phyloP scores from a whole-genome alignment of 2,113 vertebrate genomes.

The Hippocampus abdominalis region DNA sequence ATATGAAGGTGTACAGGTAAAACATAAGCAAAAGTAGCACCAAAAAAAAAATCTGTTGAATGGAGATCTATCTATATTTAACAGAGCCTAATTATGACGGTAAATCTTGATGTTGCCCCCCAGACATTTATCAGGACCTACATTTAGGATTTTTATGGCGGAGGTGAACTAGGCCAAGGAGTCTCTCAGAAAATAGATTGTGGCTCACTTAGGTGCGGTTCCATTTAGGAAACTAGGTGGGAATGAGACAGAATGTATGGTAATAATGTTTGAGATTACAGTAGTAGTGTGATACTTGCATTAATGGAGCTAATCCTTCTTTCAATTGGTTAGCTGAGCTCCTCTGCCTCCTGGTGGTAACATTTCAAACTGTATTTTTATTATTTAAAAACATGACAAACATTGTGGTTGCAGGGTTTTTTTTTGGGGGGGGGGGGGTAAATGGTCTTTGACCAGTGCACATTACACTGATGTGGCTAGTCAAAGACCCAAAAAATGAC shows the following conservation, averaged over 20 bases:
- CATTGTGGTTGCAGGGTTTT: too few relatives aligned
- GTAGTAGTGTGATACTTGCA: neutral
- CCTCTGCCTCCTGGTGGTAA: slow-evolving; percentile 41
- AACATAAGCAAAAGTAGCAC: neutral
- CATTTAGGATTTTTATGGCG: slow-evolving; percentile 64
- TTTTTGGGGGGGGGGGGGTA: too few relatives aligned
- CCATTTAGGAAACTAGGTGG: slow-evolving; percentile 48
- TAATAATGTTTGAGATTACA: neutral
- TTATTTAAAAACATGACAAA: too few relatives aligned
- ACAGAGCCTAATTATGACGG: slow-evolving; percentile 56
- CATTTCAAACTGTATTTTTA: slow-evolving; percentile 1
- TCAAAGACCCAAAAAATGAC: neutral
- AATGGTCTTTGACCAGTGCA: too few relatives aligned
- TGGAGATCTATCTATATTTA: slow-evolving; percentile 51
- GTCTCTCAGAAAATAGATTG: slow-evolving; percentile 71
- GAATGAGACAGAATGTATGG: slow-evolving; percentile 42
- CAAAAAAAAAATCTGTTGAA: neutral
- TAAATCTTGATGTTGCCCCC: slow-evolving; percentile 65
- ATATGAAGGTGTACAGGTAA: neutral
- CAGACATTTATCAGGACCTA: slow-evolving; percentile 60
- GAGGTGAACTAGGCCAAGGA: slow-evolving; percentile 79
- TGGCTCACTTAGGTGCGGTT: slow-evolving; percentile 48
- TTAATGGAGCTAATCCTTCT: neutral
- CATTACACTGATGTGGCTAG: neutral
- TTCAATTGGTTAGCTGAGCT: neutral